phyloP scores from a whole-genome alignment of 1,140 invertebrate genomes.

The Drosophila truncata region DNA sequence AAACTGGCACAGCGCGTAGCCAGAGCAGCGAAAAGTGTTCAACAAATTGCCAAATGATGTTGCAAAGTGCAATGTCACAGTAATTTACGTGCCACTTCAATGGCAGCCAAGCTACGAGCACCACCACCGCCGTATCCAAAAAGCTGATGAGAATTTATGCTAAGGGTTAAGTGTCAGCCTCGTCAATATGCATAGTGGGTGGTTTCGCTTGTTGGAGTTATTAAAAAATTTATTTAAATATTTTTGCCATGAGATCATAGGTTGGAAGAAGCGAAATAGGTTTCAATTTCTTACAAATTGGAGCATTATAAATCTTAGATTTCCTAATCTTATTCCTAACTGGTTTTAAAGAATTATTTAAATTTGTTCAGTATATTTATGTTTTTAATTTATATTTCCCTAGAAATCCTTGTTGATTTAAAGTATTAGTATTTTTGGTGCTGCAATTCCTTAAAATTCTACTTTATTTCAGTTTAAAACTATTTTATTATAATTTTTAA shows the following conservation, averaged over 20 bases:
- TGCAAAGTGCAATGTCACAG: conserved; percentile 81
- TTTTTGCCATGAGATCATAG: conserved; percentile 12
- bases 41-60: conserved; percentile 73
- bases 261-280: neutral
- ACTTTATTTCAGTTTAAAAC: neutral
- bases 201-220: neutral
- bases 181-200: conserved; percentile 56
- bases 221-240: conserved; percentile 5
- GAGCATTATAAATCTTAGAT: no score
- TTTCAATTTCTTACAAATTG: neutral
- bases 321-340: neutral
- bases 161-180: conserved; percentile 74
- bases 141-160: conserved; percentile 80
- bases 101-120: conserved; percentile 22
- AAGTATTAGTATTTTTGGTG: no score
- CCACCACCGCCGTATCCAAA: conserved; percentile 16
- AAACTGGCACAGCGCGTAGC: conserved; percentile 45
- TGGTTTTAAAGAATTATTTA: neutral
- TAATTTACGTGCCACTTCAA: conserved; percentile 73
- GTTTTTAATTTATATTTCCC: neutral
- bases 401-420: neutral
- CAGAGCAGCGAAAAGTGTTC: conserved; percentile 33
- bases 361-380: neutral
- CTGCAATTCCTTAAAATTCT: accelerated
- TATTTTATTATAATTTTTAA: neutral